A percentile compares a stretch with the other conserved stretches of the same genome.
Evolutionary conservation across 2,113 vertebrate genomes (phyloP).

Genomic region (Rhipidura dahli): DNA sequence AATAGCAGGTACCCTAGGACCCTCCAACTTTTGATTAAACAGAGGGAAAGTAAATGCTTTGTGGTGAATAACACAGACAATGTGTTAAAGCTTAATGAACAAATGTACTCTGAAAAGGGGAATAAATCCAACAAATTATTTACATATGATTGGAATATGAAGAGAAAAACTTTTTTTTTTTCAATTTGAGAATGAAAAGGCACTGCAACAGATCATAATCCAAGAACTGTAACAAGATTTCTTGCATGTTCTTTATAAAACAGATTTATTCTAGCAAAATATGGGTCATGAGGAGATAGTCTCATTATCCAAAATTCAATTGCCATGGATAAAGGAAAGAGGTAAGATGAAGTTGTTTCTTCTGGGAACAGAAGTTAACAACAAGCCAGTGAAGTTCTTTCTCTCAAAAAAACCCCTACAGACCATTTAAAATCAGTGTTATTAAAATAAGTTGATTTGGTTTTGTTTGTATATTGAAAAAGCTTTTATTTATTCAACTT

Average conservation of each 20-base stretch:
- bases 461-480: neutral
- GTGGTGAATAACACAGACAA: slow-evolving; percentile 46
- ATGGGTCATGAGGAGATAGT: slow-evolving; percentile 37
- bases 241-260: neutral
- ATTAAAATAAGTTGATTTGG: neutral
- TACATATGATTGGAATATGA: slow-evolving; percentile 17
- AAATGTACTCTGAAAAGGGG: slow-evolving; percentile 44
- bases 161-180: neutral
- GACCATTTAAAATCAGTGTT: neutral
- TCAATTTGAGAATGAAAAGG: neutral
- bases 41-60: slow-evolving; percentile 44
- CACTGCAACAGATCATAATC: neutral
- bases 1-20: slow-evolving; percentile 61
- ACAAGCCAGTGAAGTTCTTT: neutral
- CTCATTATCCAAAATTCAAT: neutral
- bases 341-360: slow-evolving; percentile 17
- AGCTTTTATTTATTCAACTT: neutral
- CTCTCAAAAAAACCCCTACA: neutral
- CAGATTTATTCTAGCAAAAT: slow-evolving; percentile 41
- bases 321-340: slow-evolving; percentile 13
- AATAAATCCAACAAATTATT: slow-evolving; percentile 55
- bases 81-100: slow-evolving; percentile 59
- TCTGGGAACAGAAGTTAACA: slow-evolving; percentile 30
- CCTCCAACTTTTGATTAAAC: slow-evolving; percentile 64
- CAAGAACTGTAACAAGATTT: slow-evolving; percentile 21